A percentile compares a stretch with the other conserved stretches of the same genome.
Evolutionary conservation across 2,888 invertebrate species (phyloP).

Genomic region (Cremastobaeus sp.): DNA sequence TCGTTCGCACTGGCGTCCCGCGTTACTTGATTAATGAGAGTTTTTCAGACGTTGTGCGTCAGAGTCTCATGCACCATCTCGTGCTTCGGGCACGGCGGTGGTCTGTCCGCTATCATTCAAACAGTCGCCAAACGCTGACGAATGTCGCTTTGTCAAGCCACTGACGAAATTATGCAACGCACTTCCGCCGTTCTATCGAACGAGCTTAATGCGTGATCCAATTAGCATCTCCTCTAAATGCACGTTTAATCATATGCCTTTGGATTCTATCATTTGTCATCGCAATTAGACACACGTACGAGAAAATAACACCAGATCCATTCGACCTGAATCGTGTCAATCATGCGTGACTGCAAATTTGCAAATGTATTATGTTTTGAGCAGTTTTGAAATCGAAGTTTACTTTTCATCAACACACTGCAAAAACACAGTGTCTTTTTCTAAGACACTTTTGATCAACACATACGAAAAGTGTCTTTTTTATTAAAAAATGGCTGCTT

Average conservation of each 20-base stretch:
- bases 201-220: constrained; percentile 42
- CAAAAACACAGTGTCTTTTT: no score
- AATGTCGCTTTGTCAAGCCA: constrained; percentile 61
- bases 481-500: no score
- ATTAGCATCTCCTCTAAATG: constrained; percentile 36
- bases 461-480: no score
- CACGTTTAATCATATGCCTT: constrained; percentile 31
- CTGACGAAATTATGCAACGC: constrained; percentile 31
- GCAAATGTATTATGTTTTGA: no score
- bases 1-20: constrained; percentile 32
- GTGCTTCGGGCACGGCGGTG: constrained; percentile 62
- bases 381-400: constrained; percentile 2
- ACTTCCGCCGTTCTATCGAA: constrained; percentile 36
- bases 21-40: constrained; percentile 53
- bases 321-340: constrained; percentile 8
- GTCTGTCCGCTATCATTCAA: constrained; percentile 67
- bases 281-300: neutral
- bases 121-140: constrained; percentile 64
- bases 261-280: constrained; percentile 34
- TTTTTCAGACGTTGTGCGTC: constrained; percentile 37
- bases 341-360: no score
- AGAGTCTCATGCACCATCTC: constrained; percentile 55
- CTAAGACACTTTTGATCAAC: no score
- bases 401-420: no score
- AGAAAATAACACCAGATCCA: constrained; percentile 3